These are phyloP conservation scores for Melanotaenia trifasciata DNA, from an alignment of 2,797 vertebrate species.

Conservation along the genomic window DNA sequence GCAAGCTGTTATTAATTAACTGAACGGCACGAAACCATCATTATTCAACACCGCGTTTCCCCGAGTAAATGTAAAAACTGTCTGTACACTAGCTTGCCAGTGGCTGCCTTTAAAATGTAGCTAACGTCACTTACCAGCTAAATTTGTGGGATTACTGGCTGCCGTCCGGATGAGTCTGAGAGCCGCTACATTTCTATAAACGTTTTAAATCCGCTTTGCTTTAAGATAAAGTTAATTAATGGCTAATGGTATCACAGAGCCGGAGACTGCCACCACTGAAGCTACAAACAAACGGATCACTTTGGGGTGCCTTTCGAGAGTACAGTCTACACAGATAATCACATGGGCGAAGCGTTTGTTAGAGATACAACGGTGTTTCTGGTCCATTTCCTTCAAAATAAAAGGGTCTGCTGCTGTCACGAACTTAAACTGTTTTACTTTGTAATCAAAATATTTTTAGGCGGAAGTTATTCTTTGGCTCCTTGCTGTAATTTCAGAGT, in stretches of 20 bases:
- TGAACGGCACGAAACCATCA: not conserved
- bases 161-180: slow-evolving; percentile 18
- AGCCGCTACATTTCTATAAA: slow-evolving; percentile 34
- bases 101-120: slow-evolving; percentile 10
- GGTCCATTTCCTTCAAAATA: not conserved
- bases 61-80: not conserved
- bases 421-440: not conserved
- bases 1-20: slow-evolving; percentile 16
- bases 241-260: not conserved
- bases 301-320: not conserved
- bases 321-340: slow-evolving; percentile 16
- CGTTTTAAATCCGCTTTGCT: not conserved
- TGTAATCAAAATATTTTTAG: slow-evolving; percentile 11
- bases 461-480: not conserved
- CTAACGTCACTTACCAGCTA: slow-evolving; percentile 59
- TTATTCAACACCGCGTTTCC: not conserved
- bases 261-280: not conserved
- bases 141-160: slow-evolving; percentile 28
- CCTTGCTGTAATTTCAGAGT: rapidly evolving
- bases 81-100: not conserved
- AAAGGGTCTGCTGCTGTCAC: rapidly evolving
- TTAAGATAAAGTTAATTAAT: not conserved
- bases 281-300: slow-evolving; percentile 8
- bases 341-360: slow-evolving; percentile 36
- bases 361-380: not conserved